Conservation (phyloP, 2,888 invertebrate species). For the Anaspis maculata region DNA sequence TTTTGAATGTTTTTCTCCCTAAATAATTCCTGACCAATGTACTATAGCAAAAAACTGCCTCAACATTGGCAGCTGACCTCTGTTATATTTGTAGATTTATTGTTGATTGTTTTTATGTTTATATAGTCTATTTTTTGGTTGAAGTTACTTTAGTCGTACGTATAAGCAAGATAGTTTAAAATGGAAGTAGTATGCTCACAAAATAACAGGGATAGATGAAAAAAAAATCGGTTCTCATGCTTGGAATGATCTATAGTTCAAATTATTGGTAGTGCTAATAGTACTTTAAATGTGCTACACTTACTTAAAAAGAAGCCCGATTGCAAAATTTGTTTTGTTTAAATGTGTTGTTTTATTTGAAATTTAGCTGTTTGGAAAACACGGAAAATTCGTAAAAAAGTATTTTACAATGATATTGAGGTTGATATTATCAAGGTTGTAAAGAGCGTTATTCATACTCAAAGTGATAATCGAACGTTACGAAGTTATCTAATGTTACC, state of each 20-base stretch:
- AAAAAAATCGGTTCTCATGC: conserved; percentile 4
- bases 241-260: no score
- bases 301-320: conserved; percentile 9
- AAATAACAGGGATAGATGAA: conserved; percentile 24
- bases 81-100: conserved; percentile 41
- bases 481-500: conserved; percentile 23
- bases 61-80: conserved; percentile 30
- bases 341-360: conserved; percentile 10
- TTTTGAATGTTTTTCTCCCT: conserved; percentile 3
- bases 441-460: conserved; percentile 4
- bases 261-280: no score
- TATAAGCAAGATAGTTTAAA: conserved; percentile 16
- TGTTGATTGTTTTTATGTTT: conserved; percentile 46
- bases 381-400: conserved; percentile 7
- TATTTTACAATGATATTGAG: conserved; percentile 16
- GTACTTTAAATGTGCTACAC: conserved; percentile 13
- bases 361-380: conserved; percentile 13
- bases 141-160: conserved; percentile 38
- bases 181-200: conserved; percentile 33
- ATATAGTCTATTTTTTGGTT: conserved; percentile 45
- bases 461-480: conserved; percentile 23
- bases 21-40: conserved; percentile 16
- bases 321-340: conserved; percentile 10
- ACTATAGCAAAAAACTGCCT: conserved; percentile 16
- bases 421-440: conserved; percentile 17